These are phyloP conservation scores for Platorchestia sp. DNA, from an alignment of 1,140 invertebrate species.

Conservation along the genomic window DNA sequence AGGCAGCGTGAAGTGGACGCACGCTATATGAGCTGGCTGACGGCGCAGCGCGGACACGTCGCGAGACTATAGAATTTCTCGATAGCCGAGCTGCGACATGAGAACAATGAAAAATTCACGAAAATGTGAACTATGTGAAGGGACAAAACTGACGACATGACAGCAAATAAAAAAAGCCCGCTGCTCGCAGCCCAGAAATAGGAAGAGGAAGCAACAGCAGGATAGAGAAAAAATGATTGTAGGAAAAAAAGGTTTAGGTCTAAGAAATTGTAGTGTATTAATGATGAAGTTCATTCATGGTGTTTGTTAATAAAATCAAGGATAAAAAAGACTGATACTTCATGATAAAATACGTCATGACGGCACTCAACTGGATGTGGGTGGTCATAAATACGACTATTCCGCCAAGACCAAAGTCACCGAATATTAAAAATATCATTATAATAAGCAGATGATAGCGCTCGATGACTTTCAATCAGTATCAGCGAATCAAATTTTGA, in stretches of 20 bases:
- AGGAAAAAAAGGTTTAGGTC: neutral
- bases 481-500: neutral
- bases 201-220: neutral
- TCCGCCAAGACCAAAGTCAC: neutral
- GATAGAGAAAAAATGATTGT: neutral
- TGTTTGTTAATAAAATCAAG: neutral
- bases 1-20: neutral
- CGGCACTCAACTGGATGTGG: neutral
- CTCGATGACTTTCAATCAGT: neutral
- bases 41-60: neutral
- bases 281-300: neutral
- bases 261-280: neutral
- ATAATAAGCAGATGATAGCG: neutral
- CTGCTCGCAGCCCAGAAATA: neutral
- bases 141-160: neutral
- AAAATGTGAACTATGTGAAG: neutral
- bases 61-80: neutral
- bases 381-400: too few species aligned
- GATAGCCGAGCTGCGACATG: neutral
- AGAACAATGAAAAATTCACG: neutral
- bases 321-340: neutral
- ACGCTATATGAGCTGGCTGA: neutral
- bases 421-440: neutral
- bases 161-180: neutral
- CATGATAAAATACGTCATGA: neutral